These are phyloP conservation scores for Neoniphon sammara DNA, from an alignment of 2,797 vertebrate species.

Conservation along the genomic window DNA sequence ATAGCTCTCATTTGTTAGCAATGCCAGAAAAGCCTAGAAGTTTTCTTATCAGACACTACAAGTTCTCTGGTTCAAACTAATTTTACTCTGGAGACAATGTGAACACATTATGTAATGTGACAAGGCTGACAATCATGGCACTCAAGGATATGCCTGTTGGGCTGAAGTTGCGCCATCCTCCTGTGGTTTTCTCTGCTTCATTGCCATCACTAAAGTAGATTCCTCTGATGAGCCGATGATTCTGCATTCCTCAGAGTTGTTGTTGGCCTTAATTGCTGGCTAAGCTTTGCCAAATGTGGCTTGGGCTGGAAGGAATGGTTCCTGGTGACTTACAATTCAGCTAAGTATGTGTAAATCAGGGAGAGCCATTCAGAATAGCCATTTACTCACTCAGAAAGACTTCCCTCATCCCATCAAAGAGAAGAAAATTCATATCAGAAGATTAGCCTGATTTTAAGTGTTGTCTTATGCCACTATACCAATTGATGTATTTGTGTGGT, in stretches of 20 bases:
- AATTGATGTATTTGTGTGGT: constrained; percentile 50
- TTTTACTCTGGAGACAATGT: constrained; percentile 2
- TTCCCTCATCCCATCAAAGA: constrained; percentile 29
- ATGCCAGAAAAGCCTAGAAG: constrained; percentile 6
- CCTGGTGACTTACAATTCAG: background rate
- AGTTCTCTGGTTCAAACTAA: constrained; percentile 8
- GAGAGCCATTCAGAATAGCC: constrained; percentile 12
- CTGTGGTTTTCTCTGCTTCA: constrained; percentile 41
- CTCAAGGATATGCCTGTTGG: constrained; percentile 7
- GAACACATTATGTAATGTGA: constrained; percentile 19
- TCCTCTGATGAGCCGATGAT: constrained; percentile 20
- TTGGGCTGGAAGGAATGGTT: constrained; percentile 23
- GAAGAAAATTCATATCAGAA: constrained; percentile 33
- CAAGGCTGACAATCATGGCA: constrained; percentile 56
- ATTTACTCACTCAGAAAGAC: constrained; percentile 20
- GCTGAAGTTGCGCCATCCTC: constrained; percentile 22
- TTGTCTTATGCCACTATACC: constrained; percentile 49
- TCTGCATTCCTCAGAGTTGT: constrained; percentile 14
- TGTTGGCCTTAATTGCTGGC: constrained; percentile 18
- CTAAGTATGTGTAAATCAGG: constrained; percentile 4
- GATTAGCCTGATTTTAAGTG: constrained; percentile 36
- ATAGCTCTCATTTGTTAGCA: constrained; percentile 11
- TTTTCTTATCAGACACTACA: constrained; percentile 17
- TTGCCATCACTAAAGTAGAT: constrained; percentile 33
- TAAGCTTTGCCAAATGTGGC: constrained; percentile 50